A percentile compares a stretch with the other conserved stretches of the same genome.
phyloP scores from a whole-genome alignment of 64 coral and sea anemone genomes.

The Catalaphyllia jardinei region DNA sequence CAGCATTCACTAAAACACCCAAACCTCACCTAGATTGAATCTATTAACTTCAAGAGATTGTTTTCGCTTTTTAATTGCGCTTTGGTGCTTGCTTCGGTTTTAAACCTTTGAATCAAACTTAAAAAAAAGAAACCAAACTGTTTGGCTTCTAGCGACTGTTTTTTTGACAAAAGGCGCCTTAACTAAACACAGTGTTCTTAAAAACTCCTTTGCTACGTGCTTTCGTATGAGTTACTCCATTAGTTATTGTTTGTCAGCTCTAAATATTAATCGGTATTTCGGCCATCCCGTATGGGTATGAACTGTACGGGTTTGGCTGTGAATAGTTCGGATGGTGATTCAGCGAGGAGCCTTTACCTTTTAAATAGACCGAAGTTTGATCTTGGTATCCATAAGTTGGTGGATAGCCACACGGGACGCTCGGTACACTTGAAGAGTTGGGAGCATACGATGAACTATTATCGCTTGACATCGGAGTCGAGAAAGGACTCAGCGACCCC shows the following conservation, averaged over 20 bases:
- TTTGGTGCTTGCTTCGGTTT: conserved; percentile 50
- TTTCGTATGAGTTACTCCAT: background rate
- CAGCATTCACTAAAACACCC: conserved; percentile 13
- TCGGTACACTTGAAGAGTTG: conserved; percentile 65
- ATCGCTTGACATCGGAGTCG: conserved; percentile 77
- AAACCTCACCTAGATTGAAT: conserved; percentile 59
- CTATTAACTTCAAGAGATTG: conserved; percentile 48
- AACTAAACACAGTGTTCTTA: background rate
- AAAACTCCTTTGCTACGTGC: conserved; percentile 16
- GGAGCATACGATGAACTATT: conserved; percentile 59
- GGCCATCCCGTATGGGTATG: conserved; percentile 80
- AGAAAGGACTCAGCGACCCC: conserved; percentile 78
- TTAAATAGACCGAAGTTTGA: conserved; percentile 84
- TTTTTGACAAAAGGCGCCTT: conserved; percentile 5
- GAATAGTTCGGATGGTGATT: conserved; percentile 92
- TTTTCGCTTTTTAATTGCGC: conserved; percentile 61
- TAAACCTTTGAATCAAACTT: conserved; percentile 61
- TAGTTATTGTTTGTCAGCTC: conserved; percentile 34
- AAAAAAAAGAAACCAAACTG: conserved; percentile 12
- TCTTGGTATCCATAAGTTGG: conserved; percentile 82
- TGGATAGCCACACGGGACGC: conserved; percentile 68
- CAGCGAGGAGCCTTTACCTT: conserved; percentile 75
- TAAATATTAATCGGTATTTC: conserved; percentile 90
- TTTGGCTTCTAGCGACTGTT: conserved; percentile 16
- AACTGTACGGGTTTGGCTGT: conserved; percentile 70